Evolutionary conservation across 2,797 vertebrate genomes (phyloP), one percentile per base, ranked within the genome.

Genomic region (Nannoperca obscura): DNA sequence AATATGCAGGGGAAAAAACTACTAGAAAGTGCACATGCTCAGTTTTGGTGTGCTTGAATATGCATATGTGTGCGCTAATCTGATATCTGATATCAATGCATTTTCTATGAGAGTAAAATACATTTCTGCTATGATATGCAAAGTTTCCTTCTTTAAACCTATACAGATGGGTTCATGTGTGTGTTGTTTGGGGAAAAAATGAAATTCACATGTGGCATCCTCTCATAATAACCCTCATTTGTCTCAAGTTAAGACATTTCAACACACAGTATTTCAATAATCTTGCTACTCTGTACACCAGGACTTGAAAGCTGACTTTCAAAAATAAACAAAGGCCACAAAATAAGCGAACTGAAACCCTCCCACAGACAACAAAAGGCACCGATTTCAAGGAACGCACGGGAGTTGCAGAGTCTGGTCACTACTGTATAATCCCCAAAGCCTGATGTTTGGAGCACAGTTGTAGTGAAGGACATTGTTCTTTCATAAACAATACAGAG

Each of bases 401-500:
- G 77, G 76, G 80, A 83, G 55, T 62, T 63, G 67, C 68, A 57
- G 62, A 77, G 79, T 53, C 80, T 83, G 87, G 73, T 86, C 81
- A 84, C 78, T 84, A 73, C 72, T 74, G 85, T 80, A 54, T 80
- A 75, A 77, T 81, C 72, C 74, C 78, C 57, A 40, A 78, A 86
- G 87, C 42, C 82, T 67, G 65, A 88, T 84, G 90, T 93, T 88
- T 71, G 75, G 81, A 90, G 86, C 62, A 30, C 72, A 82, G 80
- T 80, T 55, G 79, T 74, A 85, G 69, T 58, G 58, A 67, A 68
- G 72, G 84, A 90, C 87, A 94, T 94, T 94, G 93, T 94, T 94
- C 94, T 90, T 84, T 89, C 62, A 81, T 83, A 92, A 92, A 95
- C 93, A 94, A 93, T 89, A 85, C 80, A 83, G 74, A 85, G 64